Conservation (phyloP, 2,113 vertebrate species). For the Zootoca vivipara region DNA sequence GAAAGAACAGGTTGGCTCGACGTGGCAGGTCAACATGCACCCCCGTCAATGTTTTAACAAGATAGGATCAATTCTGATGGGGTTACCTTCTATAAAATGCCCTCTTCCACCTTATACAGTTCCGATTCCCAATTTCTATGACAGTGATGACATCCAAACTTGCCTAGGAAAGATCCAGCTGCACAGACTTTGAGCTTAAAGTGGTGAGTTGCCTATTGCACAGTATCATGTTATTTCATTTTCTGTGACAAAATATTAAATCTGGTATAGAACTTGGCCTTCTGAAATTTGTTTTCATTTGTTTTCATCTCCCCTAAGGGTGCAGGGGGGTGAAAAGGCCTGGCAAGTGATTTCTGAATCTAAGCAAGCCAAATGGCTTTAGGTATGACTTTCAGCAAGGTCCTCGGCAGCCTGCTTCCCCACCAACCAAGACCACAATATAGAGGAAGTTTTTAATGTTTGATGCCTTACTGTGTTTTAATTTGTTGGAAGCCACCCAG, state of each 20-base stretch:
- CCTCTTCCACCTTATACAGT: background rate
- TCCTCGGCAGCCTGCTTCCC: background rate
- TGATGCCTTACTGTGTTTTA: no score
- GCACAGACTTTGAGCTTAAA: background rate
- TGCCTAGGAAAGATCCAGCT: background rate
- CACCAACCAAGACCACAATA: background rate
- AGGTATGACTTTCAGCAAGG: background rate
- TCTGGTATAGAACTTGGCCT: background rate
- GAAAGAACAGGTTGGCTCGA: background rate
- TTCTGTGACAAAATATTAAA: background rate
- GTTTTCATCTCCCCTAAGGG: background rate
- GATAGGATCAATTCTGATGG: background rate
- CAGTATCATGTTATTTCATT: background rate
- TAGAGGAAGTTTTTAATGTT: no score
- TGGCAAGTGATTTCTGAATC: background rate
- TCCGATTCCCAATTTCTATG: background rate
- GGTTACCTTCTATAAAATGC: background rate
- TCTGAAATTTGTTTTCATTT: background rate
- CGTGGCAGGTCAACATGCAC: background rate
- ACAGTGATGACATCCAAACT: background rate
- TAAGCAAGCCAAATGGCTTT: background rate
- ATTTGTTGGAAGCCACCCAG: no score
- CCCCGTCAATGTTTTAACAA: background rate
- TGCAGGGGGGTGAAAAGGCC: background rate
- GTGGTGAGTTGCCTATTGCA: background rate